Percentiles rank a stretch among this genome's conserved stretches.
phyloP scores from a whole-genome alignment of 2,888 invertebrate genomes.

The Drosophila rubida region DNA sequence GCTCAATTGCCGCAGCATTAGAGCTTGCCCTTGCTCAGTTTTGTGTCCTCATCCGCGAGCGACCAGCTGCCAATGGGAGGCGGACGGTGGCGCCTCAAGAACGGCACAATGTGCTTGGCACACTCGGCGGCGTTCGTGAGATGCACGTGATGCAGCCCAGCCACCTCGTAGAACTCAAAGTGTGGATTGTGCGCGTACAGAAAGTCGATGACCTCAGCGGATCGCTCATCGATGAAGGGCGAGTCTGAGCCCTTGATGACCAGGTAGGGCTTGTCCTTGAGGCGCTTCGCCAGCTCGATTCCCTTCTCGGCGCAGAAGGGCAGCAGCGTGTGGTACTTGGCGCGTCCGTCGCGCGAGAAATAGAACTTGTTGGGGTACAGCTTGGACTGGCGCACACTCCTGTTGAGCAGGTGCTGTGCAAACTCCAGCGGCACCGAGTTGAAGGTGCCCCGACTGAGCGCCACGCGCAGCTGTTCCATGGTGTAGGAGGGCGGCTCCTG shows the following conservation, averaged over 20 bases:
- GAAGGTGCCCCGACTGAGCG: constrained; percentile 86
- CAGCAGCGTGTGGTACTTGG: constrained; percentile 57
- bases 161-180: constrained; percentile 87
- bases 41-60: constrained; percentile 20
- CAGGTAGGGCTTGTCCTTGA: constrained; percentile 86
- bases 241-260: constrained; percentile 87
- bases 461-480: constrained; percentile 86
- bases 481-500: constrained; percentile 87
- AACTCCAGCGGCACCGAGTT: constrained; percentile 86
- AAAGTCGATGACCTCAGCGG: constrained; percentile 85
- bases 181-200: constrained; percentile 86
- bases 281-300: constrained; percentile 85
- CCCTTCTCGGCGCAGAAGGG: constrained; percentile 83
- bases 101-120: constrained; percentile 85
- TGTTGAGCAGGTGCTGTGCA: constrained; percentile 86
- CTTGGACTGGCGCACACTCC: constrained; percentile 86
- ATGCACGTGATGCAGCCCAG: constrained; percentile 91
- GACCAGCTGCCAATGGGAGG: constrained; percentile 45
- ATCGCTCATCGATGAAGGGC: constrained; percentile 85
- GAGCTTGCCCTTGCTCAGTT: background rate
- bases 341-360: constrained; percentile 72
- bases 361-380: constrained; percentile 87
- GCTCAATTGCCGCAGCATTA: background rate
- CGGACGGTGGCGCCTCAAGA: constrained; percentile 57
- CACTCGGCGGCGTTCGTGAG: constrained; percentile 87